These are phyloP conservation scores for Ellobius talpinus DNA, from an alignment of 2,113 vertebrate species.

Conservation along the genomic window DNA sequence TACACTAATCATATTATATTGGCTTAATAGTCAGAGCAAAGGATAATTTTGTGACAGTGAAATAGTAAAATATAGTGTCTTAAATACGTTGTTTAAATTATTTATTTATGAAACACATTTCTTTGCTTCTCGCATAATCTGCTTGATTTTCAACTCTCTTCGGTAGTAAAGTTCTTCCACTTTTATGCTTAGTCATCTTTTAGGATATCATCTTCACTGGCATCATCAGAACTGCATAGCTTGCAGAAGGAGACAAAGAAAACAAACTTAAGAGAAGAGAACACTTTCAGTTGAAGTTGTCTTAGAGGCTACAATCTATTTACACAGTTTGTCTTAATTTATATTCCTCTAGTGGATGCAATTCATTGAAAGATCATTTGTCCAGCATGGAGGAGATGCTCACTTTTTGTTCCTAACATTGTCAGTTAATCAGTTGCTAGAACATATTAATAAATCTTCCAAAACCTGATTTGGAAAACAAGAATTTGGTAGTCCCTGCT, in stretches of 20 bases:
- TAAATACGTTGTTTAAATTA: not conserved
- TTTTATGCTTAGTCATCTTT: not conserved
- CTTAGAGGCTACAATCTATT: not conserved
- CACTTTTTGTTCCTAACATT: not conserved
- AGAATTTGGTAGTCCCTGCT: not conserved
- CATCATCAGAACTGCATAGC: not conserved
- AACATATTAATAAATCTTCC: not conserved
- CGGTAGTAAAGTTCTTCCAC: not conserved
- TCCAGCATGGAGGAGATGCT: not conserved
- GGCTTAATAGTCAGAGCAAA: not conserved
- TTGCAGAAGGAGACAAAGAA: not conserved
- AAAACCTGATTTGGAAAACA: not conserved
- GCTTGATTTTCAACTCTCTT: not conserved
- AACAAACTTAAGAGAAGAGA: not conserved
- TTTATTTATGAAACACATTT: not conserved
- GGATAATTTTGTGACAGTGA: not conserved
- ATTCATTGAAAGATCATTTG: not conserved
- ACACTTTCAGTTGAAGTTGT: not conserved
- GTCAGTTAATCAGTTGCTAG: not conserved
- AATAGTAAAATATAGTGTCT: not conserved
- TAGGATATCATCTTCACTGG: not conserved
- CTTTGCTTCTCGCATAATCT: not conserved
- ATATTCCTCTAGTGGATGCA: not conserved
- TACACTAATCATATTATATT: not conserved
- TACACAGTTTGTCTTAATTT: not conserved